A percentile compares a stretch with the other conserved stretches of the same genome.
These are phyloP conservation scores for Peromyscus maniculatus DNA, from an alignment of 2,113 vertebrate genomes.

Conservation along the genomic window DNA sequence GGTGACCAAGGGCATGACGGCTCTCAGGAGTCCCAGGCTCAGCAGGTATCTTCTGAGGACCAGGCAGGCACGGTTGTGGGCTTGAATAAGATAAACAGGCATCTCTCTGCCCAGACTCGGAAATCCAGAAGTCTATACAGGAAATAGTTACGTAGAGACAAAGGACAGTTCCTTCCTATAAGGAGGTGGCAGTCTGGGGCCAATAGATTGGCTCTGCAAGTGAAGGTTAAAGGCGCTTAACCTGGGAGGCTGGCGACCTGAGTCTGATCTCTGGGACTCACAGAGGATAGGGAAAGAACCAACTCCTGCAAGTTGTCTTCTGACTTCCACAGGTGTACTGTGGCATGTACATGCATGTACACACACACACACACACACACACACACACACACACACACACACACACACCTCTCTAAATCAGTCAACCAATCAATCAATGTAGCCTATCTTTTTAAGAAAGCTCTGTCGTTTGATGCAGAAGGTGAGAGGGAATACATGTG, in stretches of 20 bases:
- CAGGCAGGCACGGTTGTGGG: rapidly evolving
- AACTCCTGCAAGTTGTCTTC: neutral
- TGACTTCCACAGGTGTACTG: neutral
- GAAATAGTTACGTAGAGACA: neutral
- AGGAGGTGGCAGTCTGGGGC: neutral
- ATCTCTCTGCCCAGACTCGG: neutral
- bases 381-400: neutral
- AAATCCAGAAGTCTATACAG: neutral
- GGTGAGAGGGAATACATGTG: neutral
- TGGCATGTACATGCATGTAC: neutral
- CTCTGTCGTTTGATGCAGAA: neutral
- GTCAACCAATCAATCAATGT: no score
- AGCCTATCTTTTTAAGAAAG: neutral
- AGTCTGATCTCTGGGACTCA: neutral
- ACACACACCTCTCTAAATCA: neutral
- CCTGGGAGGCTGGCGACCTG: neutral
- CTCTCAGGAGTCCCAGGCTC: neutral
- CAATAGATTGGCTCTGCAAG: neutral
- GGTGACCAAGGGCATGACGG: no score
- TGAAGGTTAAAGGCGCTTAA: neutral
- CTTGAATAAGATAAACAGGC: neutral
- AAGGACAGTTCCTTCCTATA: neutral
- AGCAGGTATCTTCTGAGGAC: neutral
- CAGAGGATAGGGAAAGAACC: neutral
- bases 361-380: neutral